Evolutionary conservation across 2,113 vertebrate species (phyloP).

Genomic region (Forbesichthys agassizii): DNA sequence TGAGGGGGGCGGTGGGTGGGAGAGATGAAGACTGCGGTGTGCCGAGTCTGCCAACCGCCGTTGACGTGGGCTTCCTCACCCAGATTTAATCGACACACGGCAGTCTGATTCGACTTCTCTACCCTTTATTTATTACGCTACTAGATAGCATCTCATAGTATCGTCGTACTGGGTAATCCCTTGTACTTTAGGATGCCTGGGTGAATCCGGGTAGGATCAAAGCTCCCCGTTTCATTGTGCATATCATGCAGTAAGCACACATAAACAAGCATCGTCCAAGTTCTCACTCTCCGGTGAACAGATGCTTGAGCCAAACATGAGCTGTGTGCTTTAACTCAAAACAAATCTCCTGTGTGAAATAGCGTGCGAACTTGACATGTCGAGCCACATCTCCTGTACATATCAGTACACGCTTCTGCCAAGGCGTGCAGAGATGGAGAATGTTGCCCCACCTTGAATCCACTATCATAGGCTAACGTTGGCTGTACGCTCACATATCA

Average conservation of each 20-base stretch:
- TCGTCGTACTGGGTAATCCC: conserved; percentile 37
- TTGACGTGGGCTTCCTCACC: conserved; percentile 12
- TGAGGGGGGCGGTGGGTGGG: not conserved
- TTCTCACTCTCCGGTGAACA: not conserved
- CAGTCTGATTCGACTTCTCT: conserved; percentile 11
- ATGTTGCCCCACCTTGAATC: not conserved
- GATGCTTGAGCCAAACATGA: not conserved
- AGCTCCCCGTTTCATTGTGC: conserved; percentile 14
- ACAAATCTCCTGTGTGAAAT: conserved; percentile 1
- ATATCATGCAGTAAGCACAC: not conserved
- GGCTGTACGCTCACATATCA: not conserved
- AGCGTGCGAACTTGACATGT: not conserved
- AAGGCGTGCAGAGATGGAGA: not conserved
- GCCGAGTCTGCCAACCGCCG: conserved; percentile 24
- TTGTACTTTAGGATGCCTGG: conserved; percentile 17
- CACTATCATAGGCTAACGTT: not conserved
- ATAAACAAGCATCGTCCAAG: not conserved
- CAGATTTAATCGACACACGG: conserved; percentile 27
- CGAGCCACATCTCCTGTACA: no score
- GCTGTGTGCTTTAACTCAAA: not conserved
- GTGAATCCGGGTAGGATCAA: conserved; percentile 23
- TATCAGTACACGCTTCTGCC: not conserved
- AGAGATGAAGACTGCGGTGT: not conserved
- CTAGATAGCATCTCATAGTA: conserved; percentile 18
- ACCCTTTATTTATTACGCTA: conserved; percentile 31